Conservation (phyloP, 1,140 invertebrate genomes). For the Danaus melanippus region DNA sequence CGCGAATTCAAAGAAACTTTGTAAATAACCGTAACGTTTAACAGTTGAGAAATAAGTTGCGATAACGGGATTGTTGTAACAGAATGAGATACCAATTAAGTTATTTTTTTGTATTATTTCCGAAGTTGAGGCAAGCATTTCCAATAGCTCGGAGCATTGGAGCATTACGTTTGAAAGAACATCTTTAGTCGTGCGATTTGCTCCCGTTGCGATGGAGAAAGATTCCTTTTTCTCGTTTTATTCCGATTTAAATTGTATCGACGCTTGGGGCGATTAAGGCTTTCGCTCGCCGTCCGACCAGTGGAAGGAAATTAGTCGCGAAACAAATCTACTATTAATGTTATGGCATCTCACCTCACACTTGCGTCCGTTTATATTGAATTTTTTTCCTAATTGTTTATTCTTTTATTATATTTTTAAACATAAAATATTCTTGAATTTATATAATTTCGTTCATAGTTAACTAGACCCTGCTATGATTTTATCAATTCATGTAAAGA, state of each 20-base stretch:
- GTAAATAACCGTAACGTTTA: constrained; percentile 3
- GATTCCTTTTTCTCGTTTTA: constrained; percentile 63
- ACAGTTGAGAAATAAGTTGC: constrained; percentile 37
- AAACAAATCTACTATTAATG: constrained; percentile 24
- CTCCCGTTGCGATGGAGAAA: constrained; percentile 63
- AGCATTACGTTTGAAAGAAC: constrained; percentile 54
- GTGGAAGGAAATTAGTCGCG: constrained; percentile 43
- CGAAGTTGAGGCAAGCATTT: constrained; percentile 53
- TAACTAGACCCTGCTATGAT: not conserved
- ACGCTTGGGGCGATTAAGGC: constrained; percentile 58
- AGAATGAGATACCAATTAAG: constrained; percentile 62
- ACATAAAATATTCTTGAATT: not conserved
- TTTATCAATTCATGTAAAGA: constrained; percentile 1
- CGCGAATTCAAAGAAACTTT: no score
- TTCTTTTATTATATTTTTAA: not conserved
- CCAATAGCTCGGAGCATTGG: constrained; percentile 48
- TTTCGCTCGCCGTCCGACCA: constrained; percentile 35
- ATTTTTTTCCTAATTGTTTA: no score
- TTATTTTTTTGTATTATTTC: constrained; percentile 43
- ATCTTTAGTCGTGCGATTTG: constrained; percentile 66
- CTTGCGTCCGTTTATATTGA: no score
- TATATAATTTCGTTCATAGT: no score
- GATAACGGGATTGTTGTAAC: constrained; percentile 45
- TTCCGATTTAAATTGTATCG: constrained; percentile 66
- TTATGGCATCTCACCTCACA: constrained; percentile 9